Base-by-base conservation (phyloP, 1,140 invertebrate genomes). In the Calephelis nemesis region DNA sequence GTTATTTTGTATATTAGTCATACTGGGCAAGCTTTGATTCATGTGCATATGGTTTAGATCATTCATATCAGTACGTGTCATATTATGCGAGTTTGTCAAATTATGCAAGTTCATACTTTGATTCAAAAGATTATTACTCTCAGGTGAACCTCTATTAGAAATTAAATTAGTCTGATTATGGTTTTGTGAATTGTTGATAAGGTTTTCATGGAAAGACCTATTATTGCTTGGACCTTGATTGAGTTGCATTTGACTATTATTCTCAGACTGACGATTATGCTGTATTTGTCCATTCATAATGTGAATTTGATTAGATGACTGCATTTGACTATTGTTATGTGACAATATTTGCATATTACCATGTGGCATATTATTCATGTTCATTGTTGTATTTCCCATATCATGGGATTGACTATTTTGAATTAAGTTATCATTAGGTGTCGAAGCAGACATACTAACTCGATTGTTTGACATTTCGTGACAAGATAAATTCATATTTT, bases 251-350 rank as follows among this genome's bases (percentile, higher is more conserved):
- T 87, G 85, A 68, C 76, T 82, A 52, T 62, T 82, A 68, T 76
- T 85, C 8, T 89, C 87, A 7, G 78, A 62, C 70, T 82, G 84
- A 10, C 87, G 77, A 65, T 80, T 88, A 67, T 91, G 87, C 71
- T 90, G 88, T 54, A 91, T 89, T 73, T 91, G 89, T 19, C 89
- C 89, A 76, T 87, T 89, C 84, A 89, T 84, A 60, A 91, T 90
- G 67, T 91, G 89, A 60, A 91, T 91, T 75, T 90, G 85, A 73
- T 89, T 91, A 12, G 84, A 63, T 49, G 76, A 70, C 39, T 82
- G 73, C 19, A 79, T 67, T 63, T 84, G 83, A 63, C 77, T 83
- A 69, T 81, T 84, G 40, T 89, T 85, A 72, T 90, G 87, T 8
- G 82, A 75, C 72, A 91, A 84, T 68, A 90, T 88, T 73, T 85